These are phyloP conservation scores for Potorous gilbertii DNA, from an alignment of 2,797 vertebrate genomes.

Conservation along the genomic window DNA sequence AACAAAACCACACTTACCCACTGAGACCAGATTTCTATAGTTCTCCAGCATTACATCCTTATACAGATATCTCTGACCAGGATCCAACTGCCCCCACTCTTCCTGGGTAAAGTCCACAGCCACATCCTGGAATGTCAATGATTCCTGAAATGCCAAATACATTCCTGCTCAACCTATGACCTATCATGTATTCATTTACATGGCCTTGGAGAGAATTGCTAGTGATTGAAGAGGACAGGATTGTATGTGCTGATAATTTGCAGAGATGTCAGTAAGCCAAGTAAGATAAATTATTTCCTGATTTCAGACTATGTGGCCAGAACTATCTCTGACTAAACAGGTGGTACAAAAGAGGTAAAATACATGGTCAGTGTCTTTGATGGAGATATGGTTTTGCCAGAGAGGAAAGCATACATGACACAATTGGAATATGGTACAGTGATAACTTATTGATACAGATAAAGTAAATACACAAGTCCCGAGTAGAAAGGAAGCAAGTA, in stretches of 20 bases:
- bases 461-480: neutral
- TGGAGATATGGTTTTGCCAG: neutral
- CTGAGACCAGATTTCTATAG: neutral
- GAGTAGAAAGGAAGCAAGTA: neutral
- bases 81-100: conserved; percentile 61
- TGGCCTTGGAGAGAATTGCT: neutral
- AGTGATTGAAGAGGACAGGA: neutral
- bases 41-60: neutral
- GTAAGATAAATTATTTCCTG: neutral
- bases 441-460: neutral
- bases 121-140: conserved; percentile 67
- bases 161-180: conserved; percentile 30
- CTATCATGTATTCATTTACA: neutral
- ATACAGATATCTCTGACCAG: neutral
- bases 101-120: conserved; percentile 66
- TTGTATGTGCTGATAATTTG: neutral
- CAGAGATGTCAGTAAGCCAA: neutral
- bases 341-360: neutral
- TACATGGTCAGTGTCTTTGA: neutral
- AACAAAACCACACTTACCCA: neutral
- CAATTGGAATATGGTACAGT: neutral
- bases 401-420: neutral
- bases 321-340: neutral
- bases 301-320: neutral
- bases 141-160: conserved; percentile 10